These are phyloP conservation scores for Watersipora subatra DNA, from an alignment of 1,140 invertebrate species.

Conservation along the genomic window DNA sequence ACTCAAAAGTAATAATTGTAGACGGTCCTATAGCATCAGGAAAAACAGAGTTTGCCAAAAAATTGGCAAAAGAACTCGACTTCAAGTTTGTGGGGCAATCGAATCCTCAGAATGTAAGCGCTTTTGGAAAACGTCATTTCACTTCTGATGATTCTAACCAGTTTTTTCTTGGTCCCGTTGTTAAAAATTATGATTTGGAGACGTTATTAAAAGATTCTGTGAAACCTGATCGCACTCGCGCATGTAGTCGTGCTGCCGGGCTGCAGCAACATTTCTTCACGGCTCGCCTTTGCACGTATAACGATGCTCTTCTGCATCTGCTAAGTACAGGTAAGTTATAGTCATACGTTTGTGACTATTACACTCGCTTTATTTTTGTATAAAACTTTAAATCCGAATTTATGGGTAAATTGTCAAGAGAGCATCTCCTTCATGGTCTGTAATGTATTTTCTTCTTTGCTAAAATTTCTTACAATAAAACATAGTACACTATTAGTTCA, in stretches of 20 bases:
- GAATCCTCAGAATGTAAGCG: too few relatives aligned
- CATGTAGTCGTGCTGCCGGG: background rate
- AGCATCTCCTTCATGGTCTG: too few relatives aligned
- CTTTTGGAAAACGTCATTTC: too few relatives aligned
- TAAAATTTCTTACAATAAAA: too few relatives aligned
- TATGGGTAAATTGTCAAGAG: too few relatives aligned
- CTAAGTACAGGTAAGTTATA: background rate
- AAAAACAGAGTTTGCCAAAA: background rate
- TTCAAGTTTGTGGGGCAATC: background rate
- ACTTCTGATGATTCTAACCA: too few relatives aligned
- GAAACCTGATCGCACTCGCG: background rate
- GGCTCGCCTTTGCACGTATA: background rate
- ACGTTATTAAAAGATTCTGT: background rate
- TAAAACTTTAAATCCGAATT: too few relatives aligned
- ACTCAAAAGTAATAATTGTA: background rate
- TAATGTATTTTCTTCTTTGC: too few relatives aligned
- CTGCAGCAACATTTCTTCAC: background rate
- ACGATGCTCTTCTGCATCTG: conserved; percentile 1
- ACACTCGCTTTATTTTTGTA: too few relatives aligned
- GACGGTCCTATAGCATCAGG: conserved; percentile 1
- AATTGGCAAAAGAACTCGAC: background rate
- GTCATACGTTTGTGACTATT: too few relatives aligned
- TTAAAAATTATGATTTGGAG: background rate
- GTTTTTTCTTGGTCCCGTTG: background rate
- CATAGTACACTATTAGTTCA: too few relatives aligned